Evolutionary conservation across 2,113 vertebrate genomes (phyloP).

Genomic region (Numida meleagris): DNA sequence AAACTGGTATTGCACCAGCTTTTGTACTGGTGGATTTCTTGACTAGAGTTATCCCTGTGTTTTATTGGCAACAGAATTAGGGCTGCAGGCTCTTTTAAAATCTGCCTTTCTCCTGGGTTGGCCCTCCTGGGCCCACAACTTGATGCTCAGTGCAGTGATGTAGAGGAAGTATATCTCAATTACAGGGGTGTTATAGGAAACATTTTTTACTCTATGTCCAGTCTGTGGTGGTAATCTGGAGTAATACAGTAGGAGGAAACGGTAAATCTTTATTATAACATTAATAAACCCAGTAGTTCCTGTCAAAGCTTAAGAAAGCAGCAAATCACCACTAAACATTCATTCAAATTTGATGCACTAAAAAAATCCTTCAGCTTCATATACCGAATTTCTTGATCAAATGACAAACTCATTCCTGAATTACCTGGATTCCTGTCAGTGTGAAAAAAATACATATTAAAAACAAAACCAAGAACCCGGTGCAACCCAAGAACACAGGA

Average conservation of each 20-base stretch:
- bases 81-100: neutral
- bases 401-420: neutral
- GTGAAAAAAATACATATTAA: neutral
- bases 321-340: neutral
- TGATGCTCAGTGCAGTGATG: neutral
- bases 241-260: neutral
- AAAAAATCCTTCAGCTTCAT: neutral
- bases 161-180: neutral
- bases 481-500: neutral
- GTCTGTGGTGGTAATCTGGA: neutral
- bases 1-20: neutral
- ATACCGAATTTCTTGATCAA: neutral
- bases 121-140: neutral
- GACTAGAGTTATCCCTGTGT: neutral
- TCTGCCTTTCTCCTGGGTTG: neutral
- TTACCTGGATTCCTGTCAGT: neutral
- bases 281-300: neutral
- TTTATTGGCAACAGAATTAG: neutral
- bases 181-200: neutral
- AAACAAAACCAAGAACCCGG: neutral
- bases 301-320: slow-evolving; percentile 1
- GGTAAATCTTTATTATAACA: slow-evolving; percentile 17
- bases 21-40: neutral
- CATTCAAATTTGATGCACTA: neutral
- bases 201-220: neutral